These are phyloP conservation scores for Lithobius niger DNA, from an alignment of 1,140 invertebrate genomes.

Conservation along the genomic window DNA sequence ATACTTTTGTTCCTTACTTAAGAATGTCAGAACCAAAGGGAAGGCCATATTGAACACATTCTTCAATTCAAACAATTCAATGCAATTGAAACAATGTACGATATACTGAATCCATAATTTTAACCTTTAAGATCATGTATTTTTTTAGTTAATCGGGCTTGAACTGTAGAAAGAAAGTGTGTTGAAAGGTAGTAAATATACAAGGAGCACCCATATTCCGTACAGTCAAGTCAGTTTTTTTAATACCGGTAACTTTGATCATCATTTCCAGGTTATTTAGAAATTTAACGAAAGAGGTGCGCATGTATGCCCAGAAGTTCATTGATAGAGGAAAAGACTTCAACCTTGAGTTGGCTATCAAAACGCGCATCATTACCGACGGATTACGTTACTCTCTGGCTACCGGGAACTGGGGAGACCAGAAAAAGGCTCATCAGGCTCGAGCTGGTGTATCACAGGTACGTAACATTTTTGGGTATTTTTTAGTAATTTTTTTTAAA, in stretches of 20 bases:
- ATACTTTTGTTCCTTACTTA: no score
- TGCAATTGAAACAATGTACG: no score
- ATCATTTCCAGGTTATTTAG: constrained; percentile 56
- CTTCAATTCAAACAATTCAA: no score
- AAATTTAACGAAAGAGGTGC: constrained; percentile 87
- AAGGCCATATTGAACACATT: no score
- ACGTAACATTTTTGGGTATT: constrained; percentile 4
- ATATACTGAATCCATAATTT: no score
- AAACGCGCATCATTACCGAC: constrained; percentile 95
- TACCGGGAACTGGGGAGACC: constrained; percentile 99
- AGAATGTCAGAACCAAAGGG: no score
- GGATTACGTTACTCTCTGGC: constrained; percentile 95
- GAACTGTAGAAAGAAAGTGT: no score
- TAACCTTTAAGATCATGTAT: no score
- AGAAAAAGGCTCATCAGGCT: constrained; percentile 98
- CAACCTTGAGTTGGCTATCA: constrained; percentile 91
- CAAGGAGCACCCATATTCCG: no score
- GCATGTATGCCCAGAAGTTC: constrained; percentile 97
- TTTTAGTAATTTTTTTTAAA: constrained; percentile 8
- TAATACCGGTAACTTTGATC: constrained; percentile 8
- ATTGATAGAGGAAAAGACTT: constrained; percentile 98
- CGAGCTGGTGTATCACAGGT: constrained; percentile 81
- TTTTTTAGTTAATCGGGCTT: no score
- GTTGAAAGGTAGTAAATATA: no score
- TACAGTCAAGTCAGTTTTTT: no score